These are phyloP conservation scores for Sarcophilus harrisii DNA, from an alignment of 2,797 vertebrate genomes.

Conservation along the genomic window DNA sequence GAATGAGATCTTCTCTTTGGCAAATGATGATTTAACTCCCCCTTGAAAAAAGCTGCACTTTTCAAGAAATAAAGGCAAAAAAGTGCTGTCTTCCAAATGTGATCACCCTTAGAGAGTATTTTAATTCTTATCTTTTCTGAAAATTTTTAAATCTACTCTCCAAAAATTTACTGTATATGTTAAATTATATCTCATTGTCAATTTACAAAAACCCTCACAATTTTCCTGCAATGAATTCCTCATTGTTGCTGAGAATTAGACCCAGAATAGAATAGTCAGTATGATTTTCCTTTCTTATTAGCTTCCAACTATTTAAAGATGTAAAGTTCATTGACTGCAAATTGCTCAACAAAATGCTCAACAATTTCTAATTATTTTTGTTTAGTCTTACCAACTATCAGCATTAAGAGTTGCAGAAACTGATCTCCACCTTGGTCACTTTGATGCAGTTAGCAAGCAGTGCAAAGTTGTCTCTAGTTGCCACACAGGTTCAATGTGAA, in stretches of 20 bases:
- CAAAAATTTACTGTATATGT: too few species aligned
- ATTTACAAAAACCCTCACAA: too few species aligned
- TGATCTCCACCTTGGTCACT: neutral
- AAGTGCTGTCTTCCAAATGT: neutral
- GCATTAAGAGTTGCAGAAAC: neutral
- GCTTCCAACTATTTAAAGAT: constrained; percentile 14
- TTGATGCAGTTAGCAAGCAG: too few species aligned
- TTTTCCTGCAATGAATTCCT: too few species aligned
- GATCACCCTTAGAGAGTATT: neutral
- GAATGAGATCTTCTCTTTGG: neutral
- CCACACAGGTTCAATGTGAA: too few species aligned
- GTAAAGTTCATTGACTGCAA: neutral
- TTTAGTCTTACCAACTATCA: neutral
- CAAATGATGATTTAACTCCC: neutral
- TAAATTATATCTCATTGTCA: too few species aligned
- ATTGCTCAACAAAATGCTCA: neutral
- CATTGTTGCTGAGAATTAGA: too few species aligned
- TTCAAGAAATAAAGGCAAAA: neutral
- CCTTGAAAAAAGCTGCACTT: neutral
- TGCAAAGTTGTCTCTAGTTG: too few species aligned
- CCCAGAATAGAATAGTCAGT: neutral
- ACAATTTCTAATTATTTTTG: constrained; percentile 7
- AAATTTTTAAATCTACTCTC: too few species aligned
- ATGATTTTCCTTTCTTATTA: constrained; percentile 55
- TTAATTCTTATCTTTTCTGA: too few species aligned